Base-by-base conservation (phyloP, 1,140 invertebrate species). In the Pantala flavescens region DNA sequence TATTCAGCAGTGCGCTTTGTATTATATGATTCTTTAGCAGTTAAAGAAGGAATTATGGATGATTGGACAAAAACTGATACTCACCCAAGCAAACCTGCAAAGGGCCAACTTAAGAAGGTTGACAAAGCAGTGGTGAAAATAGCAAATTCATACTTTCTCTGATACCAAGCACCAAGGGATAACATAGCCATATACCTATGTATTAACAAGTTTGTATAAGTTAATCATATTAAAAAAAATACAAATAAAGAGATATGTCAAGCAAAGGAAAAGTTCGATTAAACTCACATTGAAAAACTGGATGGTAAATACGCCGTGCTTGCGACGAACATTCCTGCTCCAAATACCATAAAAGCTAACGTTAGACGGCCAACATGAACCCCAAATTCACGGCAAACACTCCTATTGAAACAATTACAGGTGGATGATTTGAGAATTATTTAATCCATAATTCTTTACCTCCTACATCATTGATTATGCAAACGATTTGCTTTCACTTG, bases 301-400 rank as follows among this genome's bases (percentile, higher is more conserved):
- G 95, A 97, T 0, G 98, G 98, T 43, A 99, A 84, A 84, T 95
- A 94, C 0, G 97, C 95, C 12, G 94, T 89, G 76, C 90, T 90
- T 0, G 93, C 90, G 21, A 94, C 91, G 83, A 96, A 99, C 90
- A 97, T 93, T 55, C 96, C 97, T 16, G 95, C 89, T 77, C 93
- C 91, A 75, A 97, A 90, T 19, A 97, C 81, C 24, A 93, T 87
- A 78, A 98, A 91, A 23, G 89, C 87, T 28, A 98, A 84, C 81
- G 90, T 92, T 19, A 98, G 82, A 19, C 95, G 87, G 16, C 91
- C 96, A 76, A 97, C 89, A 77, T 95, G 91, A 71, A 93, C 88
- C 11, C 96, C 96, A 86, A 98, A 96, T 82, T 94, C 91, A 78
- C 90, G 87, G 80, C 92, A 93, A 19, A 98, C 87, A 43, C 91